Evolutionary conservation across 2,888 invertebrate genomes (phyloP).

Genomic region (Yponomeuta cagnagella): DNA sequence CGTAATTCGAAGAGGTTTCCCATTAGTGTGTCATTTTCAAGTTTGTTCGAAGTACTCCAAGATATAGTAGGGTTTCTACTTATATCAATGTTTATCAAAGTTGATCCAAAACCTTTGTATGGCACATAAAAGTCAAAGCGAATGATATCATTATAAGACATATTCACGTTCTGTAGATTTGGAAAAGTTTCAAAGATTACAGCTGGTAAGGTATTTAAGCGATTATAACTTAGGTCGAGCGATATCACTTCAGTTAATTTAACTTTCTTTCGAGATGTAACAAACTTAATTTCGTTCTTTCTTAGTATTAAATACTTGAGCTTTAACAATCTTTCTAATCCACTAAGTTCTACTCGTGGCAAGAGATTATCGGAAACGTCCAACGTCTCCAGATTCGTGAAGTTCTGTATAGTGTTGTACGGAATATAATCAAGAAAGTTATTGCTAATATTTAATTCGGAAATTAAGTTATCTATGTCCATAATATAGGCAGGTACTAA

Average conservation of each 20-base stretch:
- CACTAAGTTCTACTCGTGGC: constrained; percentile 81
- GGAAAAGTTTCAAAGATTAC: constrained; percentile 60
- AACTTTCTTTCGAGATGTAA: constrained; percentile 54
- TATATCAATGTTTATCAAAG: constrained; percentile 59
- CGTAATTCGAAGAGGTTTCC: constrained; percentile 63
- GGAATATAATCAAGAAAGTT: constrained; percentile 86
- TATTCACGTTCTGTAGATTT: constrained; percentile 59
- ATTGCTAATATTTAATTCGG: constrained; percentile 83
- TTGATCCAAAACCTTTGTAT: constrained; percentile 42
- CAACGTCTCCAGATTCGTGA: constrained; percentile 82
- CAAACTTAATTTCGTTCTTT: constrained; percentile 61
- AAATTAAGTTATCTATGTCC: constrained; percentile 79
- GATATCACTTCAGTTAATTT: constrained; percentile 47
- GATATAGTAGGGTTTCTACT: constrained; percentile 58
- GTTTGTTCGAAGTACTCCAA: constrained; percentile 45
- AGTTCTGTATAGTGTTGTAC: constrained; percentile 84
- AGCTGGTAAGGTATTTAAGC: constrained; percentile 47
- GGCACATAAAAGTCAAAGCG: constrained; percentile 54
- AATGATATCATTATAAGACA: constrained; percentile 60
- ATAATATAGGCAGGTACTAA: constrained; percentile 81
- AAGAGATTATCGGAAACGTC: constrained; percentile 82
- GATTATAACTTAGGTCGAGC: constrained; percentile 62
- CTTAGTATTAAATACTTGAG: constrained; percentile 55
- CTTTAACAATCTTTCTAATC: constrained; percentile 52
- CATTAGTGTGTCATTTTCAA: constrained; percentile 52